Base-by-base conservation (phyloP, 2,888 invertebrate genomes). In the Oxytorus armatus region DNA sequence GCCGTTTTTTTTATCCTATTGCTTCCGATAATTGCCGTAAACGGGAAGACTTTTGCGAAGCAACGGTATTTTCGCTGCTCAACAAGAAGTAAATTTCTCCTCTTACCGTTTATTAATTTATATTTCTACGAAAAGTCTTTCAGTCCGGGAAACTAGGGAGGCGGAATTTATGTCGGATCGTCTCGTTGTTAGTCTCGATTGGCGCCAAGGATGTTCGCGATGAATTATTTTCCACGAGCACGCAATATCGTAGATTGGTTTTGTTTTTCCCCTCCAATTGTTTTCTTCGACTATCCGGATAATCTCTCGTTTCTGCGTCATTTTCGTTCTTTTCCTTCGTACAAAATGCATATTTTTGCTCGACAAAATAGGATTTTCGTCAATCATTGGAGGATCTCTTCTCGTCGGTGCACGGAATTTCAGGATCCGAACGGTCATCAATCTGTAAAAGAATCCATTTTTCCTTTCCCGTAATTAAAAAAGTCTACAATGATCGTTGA, bases 141-240 rank as follows among this genome's bases (percentile, higher is more conserved):
- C 5, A 2, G 29, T 36, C 18, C 33, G 14, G 14, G 36, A 14
- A 23, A 16, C 14, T 18, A 51, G n/a, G 16, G 36, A 57, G 63
- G 69, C 57, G 44, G 51, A 57, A 66, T 79, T 79, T 75, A 75
- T 65, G 61, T 66, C 65, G 33, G 59, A 29, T 57, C 44, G 61
- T 57, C 11, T 47, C 55, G 51, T 74, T 47, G 49, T 74, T 25
- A 68, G 63, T 61, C 63, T 21, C 29, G 39, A 5, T 33, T 36
- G 79, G 69, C 75, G 69, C 74, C 74, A 10, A n/a, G 39, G 2
- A 25, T 5, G 44, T 49, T 18, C 29, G 42, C 33, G 8, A 29
- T 2, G 39, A 29, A 53, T 63, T 55, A 61, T 55, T 53, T 16
- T 53, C 33, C 25, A 23, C n/a, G 36, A 25, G 23, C 23, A 51